A percentile compares a stretch with the other conserved stretches of the same genome.
Conservation (phyloP, 2,113 vertebrate species). For the Callaeas wilsoni region DNA sequence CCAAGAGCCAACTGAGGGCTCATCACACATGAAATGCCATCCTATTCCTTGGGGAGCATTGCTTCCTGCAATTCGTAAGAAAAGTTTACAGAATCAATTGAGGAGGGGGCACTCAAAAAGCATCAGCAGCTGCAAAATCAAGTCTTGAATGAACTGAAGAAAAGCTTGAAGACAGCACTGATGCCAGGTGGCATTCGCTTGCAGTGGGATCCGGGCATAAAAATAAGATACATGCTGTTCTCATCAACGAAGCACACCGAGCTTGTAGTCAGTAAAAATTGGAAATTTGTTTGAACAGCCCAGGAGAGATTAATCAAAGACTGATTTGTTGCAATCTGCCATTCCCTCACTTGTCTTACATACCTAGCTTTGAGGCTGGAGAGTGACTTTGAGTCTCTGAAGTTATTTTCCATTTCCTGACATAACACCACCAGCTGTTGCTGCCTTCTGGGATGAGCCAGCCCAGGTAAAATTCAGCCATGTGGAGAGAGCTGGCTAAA, state of each 20-base stretch:
- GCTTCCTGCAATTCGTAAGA: background rate
- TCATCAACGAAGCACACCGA: background rate
- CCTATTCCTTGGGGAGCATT: background rate
- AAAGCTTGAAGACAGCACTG: background rate
- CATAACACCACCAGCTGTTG: background rate
- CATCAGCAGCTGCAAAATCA: background rate
- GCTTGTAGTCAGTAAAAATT: background rate
- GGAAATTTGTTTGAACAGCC: background rate
- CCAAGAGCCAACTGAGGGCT: background rate
- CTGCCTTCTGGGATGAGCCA: background rate
- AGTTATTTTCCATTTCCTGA: background rate
- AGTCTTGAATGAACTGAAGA: background rate
- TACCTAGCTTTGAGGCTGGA: background rate
- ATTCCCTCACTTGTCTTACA: background rate
- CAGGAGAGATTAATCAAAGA: conserved; percentile 4
- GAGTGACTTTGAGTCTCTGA: background rate
- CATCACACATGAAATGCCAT: background rate
- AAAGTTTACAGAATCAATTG: background rate
- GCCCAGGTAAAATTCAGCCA: background rate
- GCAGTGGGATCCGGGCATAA: background rate
- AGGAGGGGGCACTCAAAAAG: background rate
- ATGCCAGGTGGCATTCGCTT: conserved; percentile 12
- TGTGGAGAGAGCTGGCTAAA: background rate
- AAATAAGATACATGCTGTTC: conserved; percentile 14
- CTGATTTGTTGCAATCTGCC: background rate